phyloP scores from a whole-genome alignment of 2,797 vertebrate species.

The Rhinella marina region DNA sequence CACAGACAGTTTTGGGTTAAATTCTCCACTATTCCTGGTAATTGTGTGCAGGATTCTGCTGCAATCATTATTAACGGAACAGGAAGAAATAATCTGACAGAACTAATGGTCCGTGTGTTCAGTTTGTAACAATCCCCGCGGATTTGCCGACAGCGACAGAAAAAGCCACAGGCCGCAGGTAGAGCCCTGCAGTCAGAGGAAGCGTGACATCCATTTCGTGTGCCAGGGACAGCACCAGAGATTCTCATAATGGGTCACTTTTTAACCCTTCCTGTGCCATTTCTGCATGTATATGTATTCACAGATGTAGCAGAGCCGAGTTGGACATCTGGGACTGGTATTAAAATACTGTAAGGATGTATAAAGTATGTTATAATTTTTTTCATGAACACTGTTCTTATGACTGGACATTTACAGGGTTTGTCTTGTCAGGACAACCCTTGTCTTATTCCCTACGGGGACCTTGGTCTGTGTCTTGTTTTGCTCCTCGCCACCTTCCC shows the following conservation, averaged over 20 bases:
- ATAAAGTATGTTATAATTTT: too few species aligned
- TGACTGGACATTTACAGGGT: too few species aligned
- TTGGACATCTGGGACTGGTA: too few species aligned
- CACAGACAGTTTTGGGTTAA: not conserved
- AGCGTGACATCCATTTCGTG: slow-evolving; percentile 1
- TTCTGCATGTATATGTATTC: too few species aligned
- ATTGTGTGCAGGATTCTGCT: not conserved
- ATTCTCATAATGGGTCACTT: not conserved
- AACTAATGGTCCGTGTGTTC: slow-evolving; percentile 5
- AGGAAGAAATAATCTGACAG: not conserved
- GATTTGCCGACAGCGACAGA: slow-evolving; percentile 14
- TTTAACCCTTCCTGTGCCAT: not conserved
- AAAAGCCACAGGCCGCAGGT: slow-evolving; percentile 14
- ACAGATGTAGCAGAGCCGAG: too few species aligned
- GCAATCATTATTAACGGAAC: not conserved
- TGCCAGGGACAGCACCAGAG: not conserved
- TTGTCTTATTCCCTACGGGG: too few species aligned
- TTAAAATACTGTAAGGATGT: too few species aligned
- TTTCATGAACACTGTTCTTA: too few species aligned
- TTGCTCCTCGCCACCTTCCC: too few species aligned
- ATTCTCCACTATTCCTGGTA: not conserved
- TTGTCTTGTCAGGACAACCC: too few species aligned
- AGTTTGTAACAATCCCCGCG: not conserved
- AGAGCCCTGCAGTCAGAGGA: not conserved
- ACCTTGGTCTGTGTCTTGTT: too few species aligned